Evolutionary conservation across 1,140 invertebrate genomes (phyloP), one percentile per base, ranked within the genome.

Genomic region (Capitella teleta): DNA sequence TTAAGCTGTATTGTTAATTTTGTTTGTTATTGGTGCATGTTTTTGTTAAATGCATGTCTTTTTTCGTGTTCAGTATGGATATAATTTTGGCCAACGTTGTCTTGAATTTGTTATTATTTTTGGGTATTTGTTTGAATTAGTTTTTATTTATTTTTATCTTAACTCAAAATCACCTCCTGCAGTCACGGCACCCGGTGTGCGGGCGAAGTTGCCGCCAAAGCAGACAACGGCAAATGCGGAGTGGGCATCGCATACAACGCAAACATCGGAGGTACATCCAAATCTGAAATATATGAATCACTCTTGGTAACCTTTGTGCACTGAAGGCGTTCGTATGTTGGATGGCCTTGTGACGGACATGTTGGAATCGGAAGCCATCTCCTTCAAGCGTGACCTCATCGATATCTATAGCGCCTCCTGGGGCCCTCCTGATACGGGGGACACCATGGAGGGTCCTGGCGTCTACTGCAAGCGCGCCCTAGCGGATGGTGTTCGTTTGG

Each of bases 201-300:
- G n/a, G 94, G 94, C 6, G 94, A 97, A 74, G 92, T 98, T 12
- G 92, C 94, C 1, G 92, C 93, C 4, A 84, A 84, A n/a, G 91
- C 90, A 41, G 95, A 97, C 72, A 98, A 98, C 74, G 84, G 85
- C 18, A 76, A 94, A 23, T 98, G 94, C 73, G 86, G 90, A 19
- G 86, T 97, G 16, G 94, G 94, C 30, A 84, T 98, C 40, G 94
- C 94, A 1, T 95, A 81, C 66, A 83, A 86, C 26, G 86, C 92
- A 23, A 82, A 80, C 50, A 88, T 96, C 57, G 91, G 91, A 65
- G 91, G 87, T 82, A 76, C 32, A 42, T 45, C 6, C 23, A n/a
- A n/a, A n/a, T n/a, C n/a, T n/a, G n/a, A n/a, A n/a, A n/a, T n/a
- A n/a, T n/a, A n/a, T n/a, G n/a, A n/a, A n/a, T n/a, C n/a, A n/a